These are phyloP conservation scores for Trematomus loennbergii DNA, from an alignment of 2,113 vertebrate genomes.

Conservation along the genomic window DNA sequence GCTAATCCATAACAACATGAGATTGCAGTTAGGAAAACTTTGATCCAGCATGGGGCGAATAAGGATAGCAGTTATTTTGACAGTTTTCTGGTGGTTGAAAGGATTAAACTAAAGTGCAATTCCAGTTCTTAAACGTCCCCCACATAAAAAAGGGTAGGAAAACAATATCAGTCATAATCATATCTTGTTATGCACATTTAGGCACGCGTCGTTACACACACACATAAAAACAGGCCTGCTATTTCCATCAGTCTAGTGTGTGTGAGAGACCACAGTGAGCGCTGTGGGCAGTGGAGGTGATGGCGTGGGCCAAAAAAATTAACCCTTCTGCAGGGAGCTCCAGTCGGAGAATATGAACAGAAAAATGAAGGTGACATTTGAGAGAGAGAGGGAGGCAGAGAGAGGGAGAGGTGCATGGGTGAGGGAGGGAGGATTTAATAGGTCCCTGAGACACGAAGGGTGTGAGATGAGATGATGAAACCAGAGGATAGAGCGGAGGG, in stretches of 20 bases:
- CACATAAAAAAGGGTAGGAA: conserved; percentile 37
- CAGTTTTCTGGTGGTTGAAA: conserved; percentile 65
- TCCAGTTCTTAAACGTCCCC: conserved; percentile 36
- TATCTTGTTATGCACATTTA: conserved; percentile 39
- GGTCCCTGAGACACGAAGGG: conserved; percentile 81
- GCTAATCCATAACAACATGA: conserved; percentile 72
- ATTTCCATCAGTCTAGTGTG: conserved; percentile 26
- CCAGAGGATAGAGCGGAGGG: conserved; percentile 76
- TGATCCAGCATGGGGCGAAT: conserved; percentile 63
- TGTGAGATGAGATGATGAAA: conserved; percentile 83
- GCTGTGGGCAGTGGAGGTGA: conserved; percentile 41
- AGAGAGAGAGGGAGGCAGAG: conserved; percentile 49
- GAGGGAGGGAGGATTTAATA: conserved; percentile 87
- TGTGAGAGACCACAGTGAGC: conserved; percentile 41
- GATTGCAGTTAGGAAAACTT: conserved; percentile 68
- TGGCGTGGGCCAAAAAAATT: conserved; percentile 65
- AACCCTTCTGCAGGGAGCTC: conserved; percentile 71
- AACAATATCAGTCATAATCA: conserved; percentile 47
- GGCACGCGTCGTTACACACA: conserved; percentile 27
- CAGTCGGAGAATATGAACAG: conserved; percentile 76
- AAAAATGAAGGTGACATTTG: conserved; percentile 84
- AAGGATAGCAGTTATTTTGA: conserved; percentile 51
- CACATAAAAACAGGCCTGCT: conserved; percentile 36
- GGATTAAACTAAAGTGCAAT: conserved; percentile 67
- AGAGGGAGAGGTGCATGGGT: conserved; percentile 56